Base-by-base conservation (phyloP, 2,797 vertebrate genomes). In the Cossypha heuglini region DNA sequence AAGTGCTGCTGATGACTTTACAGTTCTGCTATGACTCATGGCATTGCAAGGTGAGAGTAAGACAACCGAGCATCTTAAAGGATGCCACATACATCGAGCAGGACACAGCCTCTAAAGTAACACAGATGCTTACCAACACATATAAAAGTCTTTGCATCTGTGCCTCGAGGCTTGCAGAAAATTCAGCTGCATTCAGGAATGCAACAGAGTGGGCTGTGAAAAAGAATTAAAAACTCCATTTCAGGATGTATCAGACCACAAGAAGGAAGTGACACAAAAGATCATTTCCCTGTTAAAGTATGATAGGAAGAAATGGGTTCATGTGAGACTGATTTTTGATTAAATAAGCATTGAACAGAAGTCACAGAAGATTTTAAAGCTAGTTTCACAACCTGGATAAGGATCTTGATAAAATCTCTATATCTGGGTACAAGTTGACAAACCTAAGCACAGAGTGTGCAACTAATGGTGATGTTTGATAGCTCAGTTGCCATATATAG, bases 191-290 rank as follows among this genome's bases (percentile, higher is more conserved):
- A 45, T 55, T 76, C 37, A 64, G 42, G 45, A 83, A 11, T 46
- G 9, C 6, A 82, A 51, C 9, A 59, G 13, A 35, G 5, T 9
- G 11, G 11, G 7, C 1, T 10, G 2, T 13, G 3, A 2, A 35
- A 59, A 85, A 31, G 2, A 63, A 38, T 14, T 31, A 17, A 52
- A 77, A 74, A 8, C 11, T 38, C 3, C 2, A 38, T 38, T 75
- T 82, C 55, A 49, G 42, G 22, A 48, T 69, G 73, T 86, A 45
- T 59, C 20, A 69, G 16, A 71, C 52, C 31, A 38, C 14, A 80
- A 45, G 13, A 79, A 67, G 14, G 13, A 80, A 83, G 5, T 26
- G 15, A 45, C n/a, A 61, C 4, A 64, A 45, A 77, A 17, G 1
- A 71, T 45, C 1, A 20, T 62, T 76, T 85, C n/a, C 11, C 8